phyloP scores from a whole-genome alignment of 1,140 invertebrate species.

The Drosophila parabipectinata region DNA sequence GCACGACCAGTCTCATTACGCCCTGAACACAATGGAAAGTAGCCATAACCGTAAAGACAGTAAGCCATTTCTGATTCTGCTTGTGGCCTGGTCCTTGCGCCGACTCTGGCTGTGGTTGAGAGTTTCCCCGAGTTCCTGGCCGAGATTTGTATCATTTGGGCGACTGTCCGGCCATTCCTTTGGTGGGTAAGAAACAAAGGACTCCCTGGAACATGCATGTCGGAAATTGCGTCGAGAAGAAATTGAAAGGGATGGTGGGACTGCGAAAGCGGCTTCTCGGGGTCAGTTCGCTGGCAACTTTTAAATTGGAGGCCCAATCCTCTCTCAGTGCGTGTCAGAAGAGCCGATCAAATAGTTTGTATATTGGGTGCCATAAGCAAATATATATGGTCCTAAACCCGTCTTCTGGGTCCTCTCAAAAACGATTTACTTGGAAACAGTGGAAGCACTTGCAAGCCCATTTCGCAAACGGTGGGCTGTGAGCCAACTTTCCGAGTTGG shows the following conservation, averaged over 20 bases:
- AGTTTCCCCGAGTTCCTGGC: not conserved
- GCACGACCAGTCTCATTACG: constrained; percentile 59
- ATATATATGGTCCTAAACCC: constrained; percentile 12
- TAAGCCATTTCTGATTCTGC: constrained; percentile 42
- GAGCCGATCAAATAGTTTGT: constrained; percentile 43
- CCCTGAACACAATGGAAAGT: constrained; percentile 24
- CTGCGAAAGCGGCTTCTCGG: constrained; percentile 9
- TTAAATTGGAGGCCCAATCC: not conserved
- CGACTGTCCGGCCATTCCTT: constrained; percentile 11
- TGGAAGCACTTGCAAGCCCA: not conserved
- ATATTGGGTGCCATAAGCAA: constrained; percentile 21
- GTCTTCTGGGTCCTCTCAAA: no score
- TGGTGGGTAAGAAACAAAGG: not conserved
- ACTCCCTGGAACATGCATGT: not conserved
- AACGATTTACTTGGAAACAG: not conserved
- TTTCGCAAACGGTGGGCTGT: constrained; percentile 16
- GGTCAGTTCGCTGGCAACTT: no score
- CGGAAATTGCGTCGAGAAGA: constrained; percentile 49
- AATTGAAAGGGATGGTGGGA: constrained; percentile 26
- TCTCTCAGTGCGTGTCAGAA: not conserved
- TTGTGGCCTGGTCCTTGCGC: not conserved
- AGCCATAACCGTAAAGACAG: constrained; percentile 67
- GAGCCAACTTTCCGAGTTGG: constrained; percentile 40
- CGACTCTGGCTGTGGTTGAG: not conserved
- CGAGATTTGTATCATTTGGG: constrained; percentile 27